Evolutionary conservation across 2,888 invertebrate species (phyloP).

Genomic region (Hyppa rectilinea): DNA sequence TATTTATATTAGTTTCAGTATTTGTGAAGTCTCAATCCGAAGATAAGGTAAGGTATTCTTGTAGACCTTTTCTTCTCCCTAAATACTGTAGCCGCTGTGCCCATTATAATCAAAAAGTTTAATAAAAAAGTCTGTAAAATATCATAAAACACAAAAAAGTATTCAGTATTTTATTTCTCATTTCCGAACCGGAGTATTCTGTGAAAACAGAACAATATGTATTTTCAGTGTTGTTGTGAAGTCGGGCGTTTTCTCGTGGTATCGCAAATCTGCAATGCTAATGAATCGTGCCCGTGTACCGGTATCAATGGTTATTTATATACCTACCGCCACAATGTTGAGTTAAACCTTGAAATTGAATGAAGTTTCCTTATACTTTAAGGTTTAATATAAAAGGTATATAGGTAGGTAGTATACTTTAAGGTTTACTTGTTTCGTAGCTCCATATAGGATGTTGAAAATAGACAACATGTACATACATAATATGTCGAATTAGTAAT

Average conservation of each 20-base stretch:
- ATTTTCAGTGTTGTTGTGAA: constrained; percentile 63
- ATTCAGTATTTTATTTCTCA: background rate
- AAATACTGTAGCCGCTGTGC: background rate
- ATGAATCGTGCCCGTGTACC: constrained; percentile 70
- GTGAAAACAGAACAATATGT: constrained; percentile 38
- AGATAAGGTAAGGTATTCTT: background rate
- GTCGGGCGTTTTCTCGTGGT: constrained; percentile 66
- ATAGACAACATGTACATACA: no score
- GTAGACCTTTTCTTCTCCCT: background rate
- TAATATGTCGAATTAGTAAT: no score
- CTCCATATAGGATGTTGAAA: constrained; percentile 17
- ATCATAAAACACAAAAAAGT: background rate
- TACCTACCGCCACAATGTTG: constrained; percentile 53
- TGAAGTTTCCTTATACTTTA: constrained; percentile 54
- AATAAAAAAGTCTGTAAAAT: background rate
- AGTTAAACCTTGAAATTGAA: constrained; percentile 64
- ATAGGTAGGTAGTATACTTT: no score
- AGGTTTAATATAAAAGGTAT: constrained; percentile 53
- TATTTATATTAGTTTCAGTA: no score
- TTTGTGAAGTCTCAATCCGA: background rate
- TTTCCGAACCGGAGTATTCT: background rate
- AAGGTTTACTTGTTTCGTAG: constrained; percentile 52
- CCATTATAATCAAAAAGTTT: background rate
- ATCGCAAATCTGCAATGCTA: constrained; percentile 74
- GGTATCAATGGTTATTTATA: constrained; percentile 70